Base-by-base conservation (phyloP, 2,797 vertebrate genomes). In the Pangasius macronema region DNA sequence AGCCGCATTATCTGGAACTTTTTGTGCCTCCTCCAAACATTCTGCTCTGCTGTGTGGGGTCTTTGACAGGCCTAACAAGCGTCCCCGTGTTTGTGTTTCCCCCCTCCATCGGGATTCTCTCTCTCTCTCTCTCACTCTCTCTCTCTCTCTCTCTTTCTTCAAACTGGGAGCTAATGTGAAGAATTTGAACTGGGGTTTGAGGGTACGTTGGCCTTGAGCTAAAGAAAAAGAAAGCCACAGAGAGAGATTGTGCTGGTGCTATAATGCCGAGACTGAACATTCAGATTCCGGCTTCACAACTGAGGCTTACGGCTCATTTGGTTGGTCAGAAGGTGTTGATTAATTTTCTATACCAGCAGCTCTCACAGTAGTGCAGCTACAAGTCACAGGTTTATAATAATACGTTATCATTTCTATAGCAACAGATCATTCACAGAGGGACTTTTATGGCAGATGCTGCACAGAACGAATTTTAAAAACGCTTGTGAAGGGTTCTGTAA, bases 41-140 rank as follows among this genome's bases (percentile, higher is more conserved):
- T 93, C 90, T 89, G 88, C 57, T 86, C 73, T 88, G 89, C 87
- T 91, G 87, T 93, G 86, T 90, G 85, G 88, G 87, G 83, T 85
- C 89, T 92, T 92, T 93, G 91, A 92, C 91, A 87, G 90, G 83
- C 80, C 73, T 88, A 89, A 92, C 91, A 92, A 92, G 90, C 67
- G 46, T 88, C 80, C 88, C 90, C 90, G 89, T 93, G 89, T 92
- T 90, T 88, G 88, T 87, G 79, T 87, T 85, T 59, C 76, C 9
- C 63, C 87, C 75, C 53, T 30, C 24, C n/a, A 27, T 65, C 46
- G 5, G n/a, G 55, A 75, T 85, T 80, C 82, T 72, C 86, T 84
- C 77, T 88, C 72, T 76, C 82, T 84, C 73, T 57, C 49, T 76
- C 82, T 84, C 73, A 51, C 49, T 63, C 57, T n/a, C 85, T 83